These are phyloP conservation scores for Gadus chalcogrammus DNA, from an alignment of 2,113 vertebrate genomes.

Conservation along the genomic window DNA sequence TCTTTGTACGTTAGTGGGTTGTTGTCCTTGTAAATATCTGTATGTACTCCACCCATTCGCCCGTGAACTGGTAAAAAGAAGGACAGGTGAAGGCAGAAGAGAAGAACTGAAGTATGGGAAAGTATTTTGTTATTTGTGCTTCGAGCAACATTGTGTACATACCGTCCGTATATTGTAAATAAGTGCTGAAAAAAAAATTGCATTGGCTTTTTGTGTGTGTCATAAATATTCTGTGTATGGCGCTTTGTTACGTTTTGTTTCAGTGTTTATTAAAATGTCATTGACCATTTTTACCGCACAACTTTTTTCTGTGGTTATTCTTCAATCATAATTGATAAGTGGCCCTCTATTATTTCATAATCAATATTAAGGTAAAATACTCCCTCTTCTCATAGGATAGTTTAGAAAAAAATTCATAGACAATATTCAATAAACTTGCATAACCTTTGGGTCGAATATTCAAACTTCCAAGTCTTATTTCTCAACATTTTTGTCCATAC, in stretches of 20 bases:
- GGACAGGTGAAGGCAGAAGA: slow-evolving; percentile 57
- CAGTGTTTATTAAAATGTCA: slow-evolving; percentile 83
- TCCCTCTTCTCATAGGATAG: too few relatives aligned
- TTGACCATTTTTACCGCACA: slow-evolving; percentile 71
- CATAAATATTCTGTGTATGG: slow-evolving; percentile 79
- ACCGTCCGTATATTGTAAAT: slow-evolving; percentile 82
- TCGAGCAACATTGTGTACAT: slow-evolving; percentile 79
- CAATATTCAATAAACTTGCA: too few relatives aligned
- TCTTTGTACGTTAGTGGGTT: slow-evolving; percentile 72
- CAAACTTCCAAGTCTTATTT: too few relatives aligned
- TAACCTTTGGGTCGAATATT: too few relatives aligned
- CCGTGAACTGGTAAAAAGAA: slow-evolving; percentile 51
- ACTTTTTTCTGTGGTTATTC: slow-evolving; percentile 32
- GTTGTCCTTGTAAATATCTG: slow-evolving; percentile 81
- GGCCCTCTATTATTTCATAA: too few relatives aligned
- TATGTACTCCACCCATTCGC: slow-evolving; percentile 70
- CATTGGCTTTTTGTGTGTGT: slow-evolving; percentile 80
- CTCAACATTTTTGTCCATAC: too few relatives aligned
- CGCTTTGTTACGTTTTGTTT: slow-evolving; percentile 78
- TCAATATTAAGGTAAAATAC: too few relatives aligned
- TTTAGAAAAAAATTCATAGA: too few relatives aligned
- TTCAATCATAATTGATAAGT: too few relatives aligned
- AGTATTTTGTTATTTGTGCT: slow-evolving; percentile 85
- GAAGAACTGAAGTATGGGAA: slow-evolving; percentile 55
- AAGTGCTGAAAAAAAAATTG: slow-evolving; percentile 69